Evolutionary conservation across 2,113 vertebrate species (phyloP).

Genomic region (Sminthopsis crassicaudata): DNA sequence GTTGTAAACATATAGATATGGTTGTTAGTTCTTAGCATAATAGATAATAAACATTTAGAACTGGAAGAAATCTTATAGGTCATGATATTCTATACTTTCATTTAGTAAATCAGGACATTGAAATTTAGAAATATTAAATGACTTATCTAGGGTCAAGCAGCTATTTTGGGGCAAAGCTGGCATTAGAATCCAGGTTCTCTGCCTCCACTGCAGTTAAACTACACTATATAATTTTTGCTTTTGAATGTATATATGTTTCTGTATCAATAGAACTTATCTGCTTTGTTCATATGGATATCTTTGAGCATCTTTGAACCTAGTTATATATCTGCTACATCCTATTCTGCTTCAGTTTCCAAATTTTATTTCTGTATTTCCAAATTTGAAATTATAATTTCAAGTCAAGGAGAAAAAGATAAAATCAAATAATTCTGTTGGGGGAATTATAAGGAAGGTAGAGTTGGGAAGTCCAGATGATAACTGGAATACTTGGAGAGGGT

Average conservation of each 20-base stretch:
- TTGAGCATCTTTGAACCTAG: background rate
- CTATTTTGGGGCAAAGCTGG: background rate
- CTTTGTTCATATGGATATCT: background rate
- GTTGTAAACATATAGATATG: background rate
- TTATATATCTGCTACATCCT: background rate
- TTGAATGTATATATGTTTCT: background rate
- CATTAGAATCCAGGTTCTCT: background rate
- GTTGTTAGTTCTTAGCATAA: background rate
- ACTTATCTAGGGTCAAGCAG: background rate
- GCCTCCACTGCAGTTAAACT: background rate
- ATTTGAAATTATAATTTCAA: slow-evolving; percentile 23
- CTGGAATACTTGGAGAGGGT: background rate
- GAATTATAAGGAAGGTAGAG: background rate
- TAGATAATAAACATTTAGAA: background rate
- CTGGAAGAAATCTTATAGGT: background rate
- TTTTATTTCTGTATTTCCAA: slow-evolving; percentile 34
- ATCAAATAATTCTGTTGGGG: background rate
- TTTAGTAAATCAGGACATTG: background rate
- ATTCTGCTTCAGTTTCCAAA: background rate
- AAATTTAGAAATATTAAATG: background rate
- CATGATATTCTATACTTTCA: background rate
- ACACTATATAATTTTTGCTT: background rate
- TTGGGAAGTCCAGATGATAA: background rate
- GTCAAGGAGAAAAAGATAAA: background rate
- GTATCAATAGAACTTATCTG: background rate